These are phyloP conservation scores for Platycheirus rosarum DNA, from an alignment of 2,888 invertebrate species.

Conservation along the genomic window DNA sequence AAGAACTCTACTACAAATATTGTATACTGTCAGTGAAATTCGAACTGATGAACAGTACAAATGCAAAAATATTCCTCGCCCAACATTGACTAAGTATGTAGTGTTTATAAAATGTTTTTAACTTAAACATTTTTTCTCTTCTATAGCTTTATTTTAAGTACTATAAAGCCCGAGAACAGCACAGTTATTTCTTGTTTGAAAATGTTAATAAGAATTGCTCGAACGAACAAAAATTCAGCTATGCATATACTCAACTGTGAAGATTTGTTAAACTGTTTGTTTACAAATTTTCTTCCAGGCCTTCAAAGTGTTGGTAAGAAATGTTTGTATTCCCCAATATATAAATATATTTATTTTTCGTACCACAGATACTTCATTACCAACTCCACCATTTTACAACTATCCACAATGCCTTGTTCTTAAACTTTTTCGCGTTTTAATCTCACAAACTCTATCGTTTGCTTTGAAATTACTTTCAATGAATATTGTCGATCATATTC, in stretches of 20 bases:
- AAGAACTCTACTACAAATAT: too few species aligned
- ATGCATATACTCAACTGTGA: conserved; percentile 86
- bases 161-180: conserved; percentile 87
- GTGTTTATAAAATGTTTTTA: too few species aligned
- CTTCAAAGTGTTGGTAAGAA: conserved; percentile 76
- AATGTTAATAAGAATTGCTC: conserved; percentile 89
- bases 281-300: conserved; percentile 84
- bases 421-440: conserved; percentile 88
- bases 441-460: conserved; percentile 83
- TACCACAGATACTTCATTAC: conserved; percentile 66
- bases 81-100: too few species aligned
- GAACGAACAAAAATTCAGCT: conserved; percentile 89
- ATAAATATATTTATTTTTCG: too few species aligned
- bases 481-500: conserved; percentile 77
- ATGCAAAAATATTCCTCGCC: too few species aligned
- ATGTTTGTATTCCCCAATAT: conserved; percentile 76
- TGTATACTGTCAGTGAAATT: too few species aligned
- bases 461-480: conserved; percentile 77
- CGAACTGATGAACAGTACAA: too few species aligned
- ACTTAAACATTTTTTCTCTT: too few species aligned
- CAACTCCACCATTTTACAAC: conserved; percentile 83
- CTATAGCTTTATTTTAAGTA: conserved; percentile 90
- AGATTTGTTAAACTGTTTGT: conserved; percentile 86
- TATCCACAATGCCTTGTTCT: conserved; percentile 88
- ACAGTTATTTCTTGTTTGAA: conserved; percentile 90